Conservation (phyloP, 2,888 invertebrate genomes). For the Smittia aterrima region DNA sequence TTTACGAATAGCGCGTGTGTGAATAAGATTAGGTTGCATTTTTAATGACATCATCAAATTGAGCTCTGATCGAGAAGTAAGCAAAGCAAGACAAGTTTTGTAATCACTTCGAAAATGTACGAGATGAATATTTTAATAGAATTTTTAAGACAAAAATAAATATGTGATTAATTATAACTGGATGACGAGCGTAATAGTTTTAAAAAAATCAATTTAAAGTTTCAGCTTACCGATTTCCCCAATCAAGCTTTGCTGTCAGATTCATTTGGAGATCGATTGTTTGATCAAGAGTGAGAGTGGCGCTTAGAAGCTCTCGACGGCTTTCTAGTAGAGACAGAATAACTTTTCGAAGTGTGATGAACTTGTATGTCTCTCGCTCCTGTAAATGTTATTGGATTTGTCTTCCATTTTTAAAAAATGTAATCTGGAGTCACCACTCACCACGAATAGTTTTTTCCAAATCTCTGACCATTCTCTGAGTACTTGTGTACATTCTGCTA, state of each 20-base stretch:
- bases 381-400: conserved; percentile 51
- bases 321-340: conserved; percentile 88
- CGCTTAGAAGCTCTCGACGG: conserved; percentile 78
- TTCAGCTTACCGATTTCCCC: conserved; percentile 86
- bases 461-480: conserved; percentile 90
- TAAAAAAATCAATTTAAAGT: background rate
- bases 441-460: conserved; percentile 91
- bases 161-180: conserved; percentile 37
- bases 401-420: background rate
- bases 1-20: too few relatives aligned
- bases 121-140: background rate
- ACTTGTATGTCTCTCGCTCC: conserved; percentile 81
- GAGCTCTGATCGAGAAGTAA: too few relatives aligned
- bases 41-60: too few relatives aligned
- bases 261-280: conserved; percentile 79
- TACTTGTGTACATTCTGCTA: conserved; percentile 86
- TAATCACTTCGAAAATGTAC: too few relatives aligned
- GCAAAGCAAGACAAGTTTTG: too few relatives aligned
- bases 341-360: conserved; percentile 80
- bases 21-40: too few relatives aligned
- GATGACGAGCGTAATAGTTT: background rate
- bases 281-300: conserved; percentile 89
- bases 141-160: background rate
- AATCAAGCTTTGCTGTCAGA: conserved; percentile 89
- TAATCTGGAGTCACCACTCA: conserved; percentile 53